These are phyloP conservation scores for Tinamus guttatus DNA, from an alignment of 2,113 vertebrate genomes.

Conservation along the genomic window DNA sequence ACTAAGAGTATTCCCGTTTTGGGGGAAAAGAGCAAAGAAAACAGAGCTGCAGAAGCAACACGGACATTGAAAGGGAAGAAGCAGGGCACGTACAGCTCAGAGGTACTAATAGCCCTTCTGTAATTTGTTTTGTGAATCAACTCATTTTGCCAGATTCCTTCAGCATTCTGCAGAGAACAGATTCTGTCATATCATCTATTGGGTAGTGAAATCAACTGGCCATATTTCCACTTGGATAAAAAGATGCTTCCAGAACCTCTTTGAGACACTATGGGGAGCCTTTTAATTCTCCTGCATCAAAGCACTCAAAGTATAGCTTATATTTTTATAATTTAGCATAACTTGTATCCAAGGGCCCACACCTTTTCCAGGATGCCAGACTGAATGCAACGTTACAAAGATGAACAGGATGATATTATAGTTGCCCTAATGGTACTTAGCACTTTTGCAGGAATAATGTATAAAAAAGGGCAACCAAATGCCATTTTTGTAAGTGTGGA, in stretches of 20 bases:
- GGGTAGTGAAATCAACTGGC: not conserved
- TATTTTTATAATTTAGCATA: not conserved
- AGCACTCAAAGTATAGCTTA: not conserved
- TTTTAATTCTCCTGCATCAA: not conserved
- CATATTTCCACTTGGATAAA: not conserved
- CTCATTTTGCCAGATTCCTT: not conserved
- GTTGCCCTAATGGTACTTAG: not conserved
- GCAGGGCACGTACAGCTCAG: not conserved
- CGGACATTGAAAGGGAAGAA: not conserved
- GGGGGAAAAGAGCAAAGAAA: not conserved
- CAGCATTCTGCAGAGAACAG: not conserved
- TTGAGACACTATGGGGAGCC: not conserved
- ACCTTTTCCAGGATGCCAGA: not conserved
- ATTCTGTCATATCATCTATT: not conserved
- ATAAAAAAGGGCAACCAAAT: not conserved
- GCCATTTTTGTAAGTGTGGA: not conserved
- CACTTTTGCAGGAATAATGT: not conserved
- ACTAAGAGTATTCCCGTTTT: not conserved
- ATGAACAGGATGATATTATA: not conserved
- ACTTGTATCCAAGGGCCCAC: not conserved
- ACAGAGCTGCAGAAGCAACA: not conserved
- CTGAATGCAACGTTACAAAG: not conserved
- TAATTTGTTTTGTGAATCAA: not conserved
- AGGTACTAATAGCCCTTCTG: not conserved
- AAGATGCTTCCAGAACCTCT: not conserved